Percentiles rank a stretch among this genome's conserved stretches.
phyloP scores from a whole-genome alignment of 2,113 vertebrate species.

The Myotis lucifugus region DNA sequence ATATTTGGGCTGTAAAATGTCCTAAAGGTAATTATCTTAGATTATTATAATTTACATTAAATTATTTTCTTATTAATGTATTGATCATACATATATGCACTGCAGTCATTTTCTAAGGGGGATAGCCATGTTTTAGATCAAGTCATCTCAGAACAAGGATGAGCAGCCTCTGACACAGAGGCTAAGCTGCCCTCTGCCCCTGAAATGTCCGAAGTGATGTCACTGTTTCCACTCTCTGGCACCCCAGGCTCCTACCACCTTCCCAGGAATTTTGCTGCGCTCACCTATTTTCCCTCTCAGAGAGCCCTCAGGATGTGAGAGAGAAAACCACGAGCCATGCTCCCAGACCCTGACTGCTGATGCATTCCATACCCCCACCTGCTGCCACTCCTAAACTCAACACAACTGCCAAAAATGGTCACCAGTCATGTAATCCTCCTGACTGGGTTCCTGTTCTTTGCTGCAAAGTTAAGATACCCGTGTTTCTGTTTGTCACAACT shows the following conservation, averaged over 20 bases:
- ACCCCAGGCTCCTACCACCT: neutral
- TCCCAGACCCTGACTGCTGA: neutral
- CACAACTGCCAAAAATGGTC: neutral
- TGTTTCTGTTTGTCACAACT: neutral
- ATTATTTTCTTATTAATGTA: neutral
- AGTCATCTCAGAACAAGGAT: neutral
- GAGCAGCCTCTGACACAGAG: neutral
- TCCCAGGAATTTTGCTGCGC: neutral
- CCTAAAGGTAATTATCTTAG: neutral
- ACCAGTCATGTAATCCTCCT: neutral
- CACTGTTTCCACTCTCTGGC: neutral
- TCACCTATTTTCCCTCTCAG: neutral
- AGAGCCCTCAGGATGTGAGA: neutral
- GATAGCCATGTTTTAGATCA: neutral
- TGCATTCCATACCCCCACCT: no score
- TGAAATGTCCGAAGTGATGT: neutral
- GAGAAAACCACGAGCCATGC: slow-evolving; percentile 2
- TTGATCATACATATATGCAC: neutral
- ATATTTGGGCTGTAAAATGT: neutral
- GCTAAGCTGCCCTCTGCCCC: neutral
- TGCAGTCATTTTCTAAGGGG: neutral
- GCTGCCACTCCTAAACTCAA: neutral
- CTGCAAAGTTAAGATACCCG: neutral
- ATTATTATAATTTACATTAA: slow-evolving; percentile 4
- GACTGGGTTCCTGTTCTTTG: neutral